A percentile compares a stretch with the other conserved stretches of the same genome.
Evolutionary conservation across 2,888 invertebrate species (phyloP).

Genomic region (Melanotus villosus): DNA sequence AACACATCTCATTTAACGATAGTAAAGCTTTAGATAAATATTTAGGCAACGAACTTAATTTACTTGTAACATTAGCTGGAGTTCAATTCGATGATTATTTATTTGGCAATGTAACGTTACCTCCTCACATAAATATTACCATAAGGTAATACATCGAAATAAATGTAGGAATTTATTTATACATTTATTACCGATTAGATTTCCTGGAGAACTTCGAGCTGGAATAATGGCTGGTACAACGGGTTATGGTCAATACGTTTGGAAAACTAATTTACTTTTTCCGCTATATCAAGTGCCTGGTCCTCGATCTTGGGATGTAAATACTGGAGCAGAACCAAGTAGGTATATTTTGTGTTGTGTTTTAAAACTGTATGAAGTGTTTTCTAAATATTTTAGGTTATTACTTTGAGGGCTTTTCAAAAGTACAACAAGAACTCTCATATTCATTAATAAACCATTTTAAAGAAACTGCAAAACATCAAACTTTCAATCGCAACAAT

Average conservation of each 20-base stretch:
- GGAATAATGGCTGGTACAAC: conserved; percentile 5
- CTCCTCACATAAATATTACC: conserved; percentile 70
- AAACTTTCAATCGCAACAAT: conserved; percentile 1
- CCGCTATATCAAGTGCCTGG: conserved; percentile 55
- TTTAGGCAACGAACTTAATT: conserved; percentile 38
- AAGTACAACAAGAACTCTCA: conserved; percentile 72
- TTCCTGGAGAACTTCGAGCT: conserved; percentile 75
- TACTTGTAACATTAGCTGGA: conserved; percentile 67
- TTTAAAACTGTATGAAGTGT: background rate
- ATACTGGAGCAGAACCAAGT: conserved; percentile 50
- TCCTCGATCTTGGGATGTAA: conserved; percentile 49
- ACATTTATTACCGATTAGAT: too few relatives aligned
- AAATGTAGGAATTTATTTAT: too few relatives aligned
- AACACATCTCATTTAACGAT: conserved; percentile 10
- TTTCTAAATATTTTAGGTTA: conserved; percentile 69
- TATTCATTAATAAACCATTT: conserved; percentile 50
- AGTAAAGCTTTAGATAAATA: conserved; percentile 22
- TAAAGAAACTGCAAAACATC: conserved; percentile 41
- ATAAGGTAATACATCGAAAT: conserved; percentile 66
- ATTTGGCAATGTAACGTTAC: conserved; percentile 67
- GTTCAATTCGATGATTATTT: conserved; percentile 74
- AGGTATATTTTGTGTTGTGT: too few relatives aligned
- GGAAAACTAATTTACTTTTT: conserved; percentile 79
- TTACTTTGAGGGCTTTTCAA: conserved; percentile 76
- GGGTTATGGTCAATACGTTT: conserved; percentile 62